phyloP scores from a whole-genome alignment of 1,140 invertebrate species.

The Zaprionus ghesquierei region DNA sequence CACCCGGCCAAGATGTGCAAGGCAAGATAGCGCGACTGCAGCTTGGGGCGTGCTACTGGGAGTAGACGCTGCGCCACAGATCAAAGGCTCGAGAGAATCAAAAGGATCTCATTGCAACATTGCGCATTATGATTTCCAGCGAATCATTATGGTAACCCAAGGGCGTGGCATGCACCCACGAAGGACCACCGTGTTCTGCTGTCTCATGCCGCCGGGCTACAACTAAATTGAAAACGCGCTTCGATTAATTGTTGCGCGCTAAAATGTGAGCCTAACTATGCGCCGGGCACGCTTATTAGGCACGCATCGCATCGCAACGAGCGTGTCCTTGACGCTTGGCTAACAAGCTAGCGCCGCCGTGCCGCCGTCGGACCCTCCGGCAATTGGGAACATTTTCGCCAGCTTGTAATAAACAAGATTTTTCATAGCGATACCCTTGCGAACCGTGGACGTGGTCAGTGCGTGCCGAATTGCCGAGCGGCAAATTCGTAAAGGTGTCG shows the following conservation, averaged over 20 bases:
- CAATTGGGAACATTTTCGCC: conserved; percentile 75
- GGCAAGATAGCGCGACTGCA: conserved; percentile 25
- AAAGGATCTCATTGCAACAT: conserved; percentile 14
- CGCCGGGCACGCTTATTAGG: conserved; percentile 74
- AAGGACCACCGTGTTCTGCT: conserved; percentile 59
- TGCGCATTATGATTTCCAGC: conserved; percentile 60
- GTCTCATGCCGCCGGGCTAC: conserved; percentile 52
- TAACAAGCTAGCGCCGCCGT: conserved; percentile 53
- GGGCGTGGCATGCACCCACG: conserved; percentile 25
- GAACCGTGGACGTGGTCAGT: conserved; percentile 20
- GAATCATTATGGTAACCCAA: conserved; percentile 54
- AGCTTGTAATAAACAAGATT: conserved; percentile 81
- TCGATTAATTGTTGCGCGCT: conserved; percentile 56
- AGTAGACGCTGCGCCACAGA: conserved; percentile 25
- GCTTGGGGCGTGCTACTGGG: conserved; percentile 71
- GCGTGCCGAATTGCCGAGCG: conserved; percentile 64
- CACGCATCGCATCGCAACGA: conserved; percentile 5
- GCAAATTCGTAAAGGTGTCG: conserved; percentile 48
- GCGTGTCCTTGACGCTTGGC: conserved; percentile 61
- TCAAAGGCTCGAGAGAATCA: conserved; percentile 57
- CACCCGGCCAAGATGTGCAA: conserved; percentile 25
- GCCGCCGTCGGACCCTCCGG: not conserved
- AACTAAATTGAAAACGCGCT: conserved; percentile 57
- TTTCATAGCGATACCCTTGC: conserved; percentile 67
- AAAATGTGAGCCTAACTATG: conserved; percentile 55